Conservation (phyloP, 2,888 invertebrate genomes). For the Heteromyza rotundicornis region DNA sequence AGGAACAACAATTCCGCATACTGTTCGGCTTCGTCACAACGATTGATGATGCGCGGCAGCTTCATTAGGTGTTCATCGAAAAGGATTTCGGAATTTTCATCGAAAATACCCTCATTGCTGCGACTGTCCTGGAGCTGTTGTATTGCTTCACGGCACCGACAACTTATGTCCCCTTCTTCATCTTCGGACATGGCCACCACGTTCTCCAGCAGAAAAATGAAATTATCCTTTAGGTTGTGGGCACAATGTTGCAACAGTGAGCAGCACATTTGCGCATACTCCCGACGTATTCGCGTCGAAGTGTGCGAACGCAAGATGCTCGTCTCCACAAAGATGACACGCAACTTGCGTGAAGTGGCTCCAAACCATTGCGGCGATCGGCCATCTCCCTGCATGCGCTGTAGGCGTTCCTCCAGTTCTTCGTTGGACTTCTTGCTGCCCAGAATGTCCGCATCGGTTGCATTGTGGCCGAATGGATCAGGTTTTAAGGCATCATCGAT, state of each 20-base stretch:
- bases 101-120: slow-evolving; percentile 42
- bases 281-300: slow-evolving; percentile 69
- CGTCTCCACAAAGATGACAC: slow-evolving; percentile 60
- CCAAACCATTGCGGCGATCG: slow-evolving; percentile 61
- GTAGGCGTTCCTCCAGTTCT: slow-evolving; percentile 40
- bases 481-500: slow-evolving; percentile 21
- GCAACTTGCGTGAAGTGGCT: slow-evolving; percentile 54
- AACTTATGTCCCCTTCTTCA: slow-evolving; percentile 66
- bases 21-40: slow-evolving; percentile 71
- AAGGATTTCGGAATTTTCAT: slow-evolving; percentile 66
- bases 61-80: slow-evolving; percentile 66
- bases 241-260: slow-evolving; percentile 68
- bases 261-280: slow-evolving; percentile 68
- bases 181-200: slow-evolving; percentile 75
- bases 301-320: slow-evolving; percentile 67
- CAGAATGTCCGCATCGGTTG: slow-evolving; percentile 36
- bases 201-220: slow-evolving; percentile 71
- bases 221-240: slow-evolving; percentile 70
- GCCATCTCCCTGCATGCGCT: slow-evolving; percentile 43
- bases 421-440: slow-evolving; percentile 34
- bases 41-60: slow-evolving; percentile 71
- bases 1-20: slow-evolving; percentile 69
- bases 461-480: neutral
- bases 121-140: slow-evolving; percentile 56
- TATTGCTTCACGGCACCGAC: slow-evolving; percentile 58